Percentiles rank a stretch among this genome's conserved stretches.
phyloP scores from a whole-genome alignment of 2,113 vertebrate genomes.

The Myotis yumanensis region DNA sequence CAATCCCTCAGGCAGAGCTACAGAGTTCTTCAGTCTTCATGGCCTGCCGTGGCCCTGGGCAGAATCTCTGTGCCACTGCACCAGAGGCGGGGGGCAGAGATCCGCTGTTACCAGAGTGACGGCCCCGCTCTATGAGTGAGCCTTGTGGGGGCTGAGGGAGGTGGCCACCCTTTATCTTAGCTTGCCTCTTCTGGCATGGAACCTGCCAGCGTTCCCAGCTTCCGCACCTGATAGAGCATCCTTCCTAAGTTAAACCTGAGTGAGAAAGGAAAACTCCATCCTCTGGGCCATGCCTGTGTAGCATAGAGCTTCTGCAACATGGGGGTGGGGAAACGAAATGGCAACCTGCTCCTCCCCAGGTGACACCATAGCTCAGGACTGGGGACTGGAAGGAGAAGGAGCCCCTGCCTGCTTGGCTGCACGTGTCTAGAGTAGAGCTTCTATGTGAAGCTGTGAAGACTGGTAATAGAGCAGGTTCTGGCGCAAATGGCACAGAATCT shows the following conservation, averaged over 20 bases:
- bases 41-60: neutral
- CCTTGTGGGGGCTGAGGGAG: fast-evolving
- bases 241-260: neutral
- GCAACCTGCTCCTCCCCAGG: neutral
- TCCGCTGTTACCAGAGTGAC: neutral
- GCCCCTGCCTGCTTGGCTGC: neutral
- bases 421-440: neutral
- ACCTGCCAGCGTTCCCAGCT: neutral
- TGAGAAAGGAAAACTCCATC: neutral
- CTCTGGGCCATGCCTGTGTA: neutral
- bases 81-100: neutral
- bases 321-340: neutral
- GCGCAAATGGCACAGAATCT: neutral
- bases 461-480: neutral
- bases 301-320: neutral
- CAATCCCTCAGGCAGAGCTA: neutral
- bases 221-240: neutral
- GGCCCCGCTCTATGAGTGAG: neutral
- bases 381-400: fast-evolving
- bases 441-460: neutral
- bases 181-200: neutral
- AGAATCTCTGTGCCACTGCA: neutral
- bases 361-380: neutral
- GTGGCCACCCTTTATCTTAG: neutral
- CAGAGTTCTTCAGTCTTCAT: neutral